phyloP scores from a whole-genome alignment of 2,888 invertebrate genomes.

The Bugulina stolonifera region DNA sequence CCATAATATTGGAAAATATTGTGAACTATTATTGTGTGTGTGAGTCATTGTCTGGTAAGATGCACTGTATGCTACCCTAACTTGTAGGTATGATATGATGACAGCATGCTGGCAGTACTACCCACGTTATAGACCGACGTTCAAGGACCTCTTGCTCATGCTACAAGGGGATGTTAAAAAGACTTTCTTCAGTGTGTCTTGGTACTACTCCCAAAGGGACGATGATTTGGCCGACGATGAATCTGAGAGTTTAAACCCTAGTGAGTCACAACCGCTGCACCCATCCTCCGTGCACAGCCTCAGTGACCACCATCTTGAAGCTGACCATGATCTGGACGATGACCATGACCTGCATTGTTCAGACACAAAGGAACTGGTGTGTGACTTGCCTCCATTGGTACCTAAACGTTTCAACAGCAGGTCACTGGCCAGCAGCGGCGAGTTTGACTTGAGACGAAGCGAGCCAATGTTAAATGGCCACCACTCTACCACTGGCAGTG shows the following conservation, averaged over 20 bases:
- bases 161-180: slow-evolving; percentile 49
- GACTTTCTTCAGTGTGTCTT: slow-evolving; percentile 19
- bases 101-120: slow-evolving; percentile 83
- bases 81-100: slow-evolving; percentile 73
- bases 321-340: neutral
- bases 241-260: neutral
- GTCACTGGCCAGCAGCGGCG: neutral
- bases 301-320: slow-evolving; percentile 1
- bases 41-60: no score
- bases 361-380: neutral
- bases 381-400: neutral
- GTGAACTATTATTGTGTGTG: no score
- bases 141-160: slow-evolving; percentile 66
- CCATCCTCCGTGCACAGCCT: neutral
- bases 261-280: slow-evolving; percentile 20
- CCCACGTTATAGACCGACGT: slow-evolving; percentile 72
- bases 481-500: neutral
- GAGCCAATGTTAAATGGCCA: neutral
- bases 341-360: neutral
- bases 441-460: neutral
- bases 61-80: no score
- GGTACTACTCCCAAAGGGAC: slow-evolving; percentile 12
- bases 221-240: neutral
- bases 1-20: no score
- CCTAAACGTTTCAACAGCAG: neutral